These are phyloP conservation scores for Palythoa grandiflora DNA, from an alignment of 92 coral and sea anemone species.

Conservation along the genomic window DNA sequence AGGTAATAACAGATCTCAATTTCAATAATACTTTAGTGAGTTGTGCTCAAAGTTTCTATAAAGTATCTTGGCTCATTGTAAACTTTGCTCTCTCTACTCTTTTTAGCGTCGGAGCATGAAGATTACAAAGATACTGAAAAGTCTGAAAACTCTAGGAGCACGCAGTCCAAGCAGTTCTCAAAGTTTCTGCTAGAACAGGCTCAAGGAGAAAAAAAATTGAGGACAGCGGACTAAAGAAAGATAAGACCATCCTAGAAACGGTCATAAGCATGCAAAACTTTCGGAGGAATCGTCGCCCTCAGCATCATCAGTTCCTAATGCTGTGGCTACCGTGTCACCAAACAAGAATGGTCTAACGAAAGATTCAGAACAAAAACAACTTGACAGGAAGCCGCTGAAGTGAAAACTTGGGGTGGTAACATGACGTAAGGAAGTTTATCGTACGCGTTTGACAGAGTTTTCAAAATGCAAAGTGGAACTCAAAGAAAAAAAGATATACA, in stretches of 20 bases:
- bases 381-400: not conserved
- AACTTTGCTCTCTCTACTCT: not conserved
- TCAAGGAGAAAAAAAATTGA: not conserved
- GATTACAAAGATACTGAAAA: not conserved
- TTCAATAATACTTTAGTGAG: not conserved
- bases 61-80: not conserved
- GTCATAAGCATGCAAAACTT: not conserved
- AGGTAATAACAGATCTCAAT: not conserved
- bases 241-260: not conserved
- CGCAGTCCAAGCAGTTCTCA: not conserved
- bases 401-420: not conserved
- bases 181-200: not conserved
- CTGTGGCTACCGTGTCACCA: constrained; percentile 15
- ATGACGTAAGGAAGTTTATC: not conserved
- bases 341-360: constrained; percentile 5
- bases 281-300: constrained; percentile 9
- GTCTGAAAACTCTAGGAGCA: not conserved
- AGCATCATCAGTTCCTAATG: constrained; percentile 22
- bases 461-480: not conserved
- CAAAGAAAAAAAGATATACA: not conserved
- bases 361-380: constrained; percentile 12
- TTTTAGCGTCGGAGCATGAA: not conserved
- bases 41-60: not conserved
- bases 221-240: constrained; percentile 24
- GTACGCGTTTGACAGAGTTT: not conserved